phyloP scores from a whole-genome alignment of 2,797 vertebrate genomes.

The Geotria australis region DNA sequence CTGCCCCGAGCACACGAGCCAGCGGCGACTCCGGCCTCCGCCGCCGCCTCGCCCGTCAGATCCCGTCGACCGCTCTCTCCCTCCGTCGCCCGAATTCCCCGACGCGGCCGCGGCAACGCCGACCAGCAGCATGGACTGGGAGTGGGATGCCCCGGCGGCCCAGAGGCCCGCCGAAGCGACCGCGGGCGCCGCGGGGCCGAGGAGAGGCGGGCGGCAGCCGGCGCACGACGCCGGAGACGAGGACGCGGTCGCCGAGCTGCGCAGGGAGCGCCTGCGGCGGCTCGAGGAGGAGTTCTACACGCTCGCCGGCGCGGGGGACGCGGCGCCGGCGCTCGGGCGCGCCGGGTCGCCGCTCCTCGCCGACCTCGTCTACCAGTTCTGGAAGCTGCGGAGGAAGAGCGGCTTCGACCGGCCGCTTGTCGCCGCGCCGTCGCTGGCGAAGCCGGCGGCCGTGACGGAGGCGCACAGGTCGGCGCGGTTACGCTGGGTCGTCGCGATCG shows the following conservation, averaged over 20 bases:
- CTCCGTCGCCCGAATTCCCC: neutral
- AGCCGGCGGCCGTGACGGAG: neutral
- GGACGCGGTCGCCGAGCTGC: conserved; percentile 7
- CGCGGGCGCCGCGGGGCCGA: conserved; percentile 43
- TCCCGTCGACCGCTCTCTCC: neutral
- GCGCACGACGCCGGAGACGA: too few relatives aligned
- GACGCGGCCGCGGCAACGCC: conserved; percentile 8
- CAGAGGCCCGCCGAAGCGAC: conserved; percentile 84
- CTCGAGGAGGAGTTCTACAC: conserved; percentile 70
- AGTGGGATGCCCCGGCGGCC: conserved; percentile 40
- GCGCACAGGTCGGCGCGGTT: neutral
- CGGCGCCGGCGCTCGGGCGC: conserved; percentile 41
- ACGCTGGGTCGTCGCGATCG: too few relatives aligned
- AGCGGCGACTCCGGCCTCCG: neutral
- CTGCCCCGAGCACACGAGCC: neutral
- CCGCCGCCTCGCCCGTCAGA: neutral
- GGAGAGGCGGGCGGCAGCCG: conserved; percentile 22
- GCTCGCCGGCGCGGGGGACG: conserved; percentile 51
- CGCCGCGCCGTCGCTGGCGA: conserved; percentile 10
- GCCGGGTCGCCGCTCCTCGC: conserved; percentile 28
- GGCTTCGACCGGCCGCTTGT: conserved; percentile 64
- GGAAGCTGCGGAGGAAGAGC: conserved; percentile 74
- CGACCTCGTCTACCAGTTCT: conserved; percentile 87
- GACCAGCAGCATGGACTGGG: conserved; percentile 35
- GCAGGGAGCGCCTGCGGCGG: conserved; percentile 77